A percentile compares a stretch with the other conserved stretches of the same genome.
These are phyloP conservation scores for Origma solitaria DNA, from an alignment of 2,113 vertebrate genomes.

Conservation along the genomic window DNA sequence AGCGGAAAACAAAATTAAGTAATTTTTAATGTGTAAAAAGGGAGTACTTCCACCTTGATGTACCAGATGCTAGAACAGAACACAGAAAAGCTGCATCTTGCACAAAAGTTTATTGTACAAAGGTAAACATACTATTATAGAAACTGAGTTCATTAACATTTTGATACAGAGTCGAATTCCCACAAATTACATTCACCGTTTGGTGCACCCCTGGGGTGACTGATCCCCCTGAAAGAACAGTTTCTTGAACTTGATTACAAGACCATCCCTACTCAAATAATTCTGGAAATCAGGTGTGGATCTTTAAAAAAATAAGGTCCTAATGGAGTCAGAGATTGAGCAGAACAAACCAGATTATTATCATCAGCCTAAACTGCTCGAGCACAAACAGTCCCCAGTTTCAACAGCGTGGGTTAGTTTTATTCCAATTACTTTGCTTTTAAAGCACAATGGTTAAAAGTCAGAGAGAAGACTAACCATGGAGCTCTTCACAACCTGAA, in stretches of 20 bases:
- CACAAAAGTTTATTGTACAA: background rate
- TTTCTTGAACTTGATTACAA: background rate
- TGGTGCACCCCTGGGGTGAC: background rate
- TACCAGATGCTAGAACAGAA: background rate
- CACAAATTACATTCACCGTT: background rate
- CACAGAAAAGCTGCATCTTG: background rate
- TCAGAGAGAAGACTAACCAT: background rate
- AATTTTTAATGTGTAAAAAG: background rate
- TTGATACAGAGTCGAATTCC: background rate
- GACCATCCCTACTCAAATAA: background rate
- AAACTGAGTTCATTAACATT: background rate
- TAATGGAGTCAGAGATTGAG: background rate
- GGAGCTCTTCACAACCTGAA: conserved; percentile 31
- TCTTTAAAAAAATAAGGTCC: background rate
- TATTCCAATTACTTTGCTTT: background rate
- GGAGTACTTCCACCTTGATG: background rate
- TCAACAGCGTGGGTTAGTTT: background rate
- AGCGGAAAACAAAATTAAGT: conserved; percentile 11
- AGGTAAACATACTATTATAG: background rate
- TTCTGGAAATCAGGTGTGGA: background rate
- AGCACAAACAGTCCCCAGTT: background rate
- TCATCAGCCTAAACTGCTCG: background rate
- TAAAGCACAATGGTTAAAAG: conserved; percentile 22
- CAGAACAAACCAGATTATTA: background rate
- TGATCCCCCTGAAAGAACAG: background rate